Evolutionary conservation across 64 coral and sea anemone species (phyloP).

Genomic region (Montipora efflorescens): DNA sequence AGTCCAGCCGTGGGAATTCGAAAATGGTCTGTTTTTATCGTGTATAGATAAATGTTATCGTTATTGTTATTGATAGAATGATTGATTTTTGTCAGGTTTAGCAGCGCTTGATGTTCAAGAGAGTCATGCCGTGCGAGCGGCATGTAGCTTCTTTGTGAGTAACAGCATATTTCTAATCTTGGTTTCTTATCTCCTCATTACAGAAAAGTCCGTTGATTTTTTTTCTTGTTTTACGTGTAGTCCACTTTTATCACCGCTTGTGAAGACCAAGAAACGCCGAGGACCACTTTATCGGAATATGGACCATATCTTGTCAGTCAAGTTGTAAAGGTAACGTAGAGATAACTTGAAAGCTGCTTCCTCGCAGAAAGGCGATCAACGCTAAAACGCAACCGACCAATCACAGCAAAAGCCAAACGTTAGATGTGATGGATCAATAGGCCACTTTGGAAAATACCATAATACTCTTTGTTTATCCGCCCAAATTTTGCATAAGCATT

Average conservation of each 20-base stretch:
- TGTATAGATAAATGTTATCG: too few relatives aligned
- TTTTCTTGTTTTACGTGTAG: neutral
- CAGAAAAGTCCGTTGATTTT: neutral
- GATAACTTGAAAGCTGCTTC: too few relatives aligned
- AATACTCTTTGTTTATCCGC: too few relatives aligned
- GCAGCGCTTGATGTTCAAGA: conserved; percentile 62
- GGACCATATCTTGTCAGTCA: conserved; percentile 75
- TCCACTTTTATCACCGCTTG: conserved; percentile 59
- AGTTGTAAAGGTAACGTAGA: conserved; percentile 65
- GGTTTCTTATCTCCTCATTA: neutral
- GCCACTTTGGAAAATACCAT: too few relatives aligned
- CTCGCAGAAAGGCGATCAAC: too few relatives aligned
- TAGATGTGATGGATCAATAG: neutral
- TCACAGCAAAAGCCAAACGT: neutral
- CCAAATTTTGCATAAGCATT: too few relatives aligned
- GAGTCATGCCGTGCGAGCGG: conserved; percentile 55
- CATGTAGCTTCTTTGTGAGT: conserved; percentile 81
- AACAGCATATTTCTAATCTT: neutral
- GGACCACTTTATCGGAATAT: conserved; percentile 55
- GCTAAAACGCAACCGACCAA: neutral
- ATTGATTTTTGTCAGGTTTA: conserved; percentile 31
- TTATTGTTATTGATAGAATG: neutral
- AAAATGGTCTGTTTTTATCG: too few relatives aligned
- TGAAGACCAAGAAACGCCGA: conserved; percentile 67
- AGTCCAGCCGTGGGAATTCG: too few relatives aligned